phyloP scores from a whole-genome alignment of 2,888 invertebrate genomes.

The Zygaena filipendulae region DNA sequence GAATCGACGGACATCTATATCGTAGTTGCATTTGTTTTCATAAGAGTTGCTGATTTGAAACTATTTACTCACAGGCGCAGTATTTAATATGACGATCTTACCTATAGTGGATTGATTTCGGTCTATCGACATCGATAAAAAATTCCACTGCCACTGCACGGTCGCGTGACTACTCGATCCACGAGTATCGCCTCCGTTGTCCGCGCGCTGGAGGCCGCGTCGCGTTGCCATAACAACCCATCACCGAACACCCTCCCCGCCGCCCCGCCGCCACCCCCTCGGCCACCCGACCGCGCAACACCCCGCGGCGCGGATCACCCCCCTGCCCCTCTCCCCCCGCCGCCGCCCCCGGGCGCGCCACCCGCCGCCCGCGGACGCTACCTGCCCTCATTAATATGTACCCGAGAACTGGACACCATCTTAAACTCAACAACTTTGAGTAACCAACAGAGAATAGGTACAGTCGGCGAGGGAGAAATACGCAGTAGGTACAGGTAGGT shows the following conservation, averaged over 20 bases:
- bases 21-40: too few species aligned
- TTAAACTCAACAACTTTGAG: conserved; percentile 31
- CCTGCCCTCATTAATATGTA: conserved; percentile 62
- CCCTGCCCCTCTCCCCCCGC: not conserved
- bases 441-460: conserved; percentile 8
- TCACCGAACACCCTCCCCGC: conserved; percentile 23
- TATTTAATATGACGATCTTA: too few species aligned
- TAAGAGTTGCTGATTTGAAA: too few species aligned
- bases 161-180: conserved; percentile 16
- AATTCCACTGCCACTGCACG: too few species aligned
- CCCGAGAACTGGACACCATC: conserved; percentile 47
- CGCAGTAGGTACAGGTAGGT: too few species aligned
- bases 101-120: too few species aligned
- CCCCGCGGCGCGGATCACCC: conserved; percentile 9
- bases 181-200: conserved; percentile 45
- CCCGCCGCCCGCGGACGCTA: too few species aligned
- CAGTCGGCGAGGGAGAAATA: too few species aligned
- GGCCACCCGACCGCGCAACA: not conserved
- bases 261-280: conserved; percentile 18
- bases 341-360: not conserved
- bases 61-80: too few species aligned
- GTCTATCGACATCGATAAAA: not conserved
- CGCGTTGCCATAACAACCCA: conserved; percentile 52
- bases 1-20: too few species aligned
- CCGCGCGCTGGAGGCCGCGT: conserved; percentile 55